Percentiles rank a stretch among this genome's conserved stretches.
phyloP scores from a whole-genome alignment of 2,113 vertebrate species.

The Semicossyphus pulcher region DNA sequence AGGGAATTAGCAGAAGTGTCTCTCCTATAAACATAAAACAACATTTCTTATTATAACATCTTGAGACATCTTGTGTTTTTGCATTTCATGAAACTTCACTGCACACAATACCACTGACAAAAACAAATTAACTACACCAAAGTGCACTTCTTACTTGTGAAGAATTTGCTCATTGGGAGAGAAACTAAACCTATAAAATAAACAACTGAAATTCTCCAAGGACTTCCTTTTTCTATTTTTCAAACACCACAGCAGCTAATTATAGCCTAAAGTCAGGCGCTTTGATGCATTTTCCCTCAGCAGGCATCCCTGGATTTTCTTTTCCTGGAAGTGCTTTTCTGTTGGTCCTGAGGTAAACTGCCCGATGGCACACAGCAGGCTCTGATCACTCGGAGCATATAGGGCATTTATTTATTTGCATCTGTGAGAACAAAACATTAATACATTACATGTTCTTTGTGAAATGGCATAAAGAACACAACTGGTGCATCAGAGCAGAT shows the following conservation, averaged over 20 bases:
- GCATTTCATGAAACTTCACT: background rate
- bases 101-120: background rate
- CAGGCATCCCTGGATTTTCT: constrained; percentile 73
- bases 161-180: constrained; percentile 36
- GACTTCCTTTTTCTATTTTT: constrained; percentile 75
- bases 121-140: background rate
- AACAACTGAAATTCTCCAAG: constrained; percentile 73
- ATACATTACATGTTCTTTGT: constrained; percentile 4
- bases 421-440: constrained; percentile 1
- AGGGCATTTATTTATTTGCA: constrained; percentile 44
- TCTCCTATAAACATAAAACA: no score
- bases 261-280: constrained; percentile 82
- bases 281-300: constrained; percentile 82
- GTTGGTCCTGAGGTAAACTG: constrained; percentile 78
- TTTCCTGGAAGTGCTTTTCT: constrained; percentile 81
- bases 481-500: no score
- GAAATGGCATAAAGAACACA: no score
- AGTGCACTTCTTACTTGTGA: background rate
- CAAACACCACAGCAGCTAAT: constrained; percentile 80
- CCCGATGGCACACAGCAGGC: constrained; percentile 72
- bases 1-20: no score
- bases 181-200: constrained; percentile 76
- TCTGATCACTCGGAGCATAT: constrained; percentile 66
- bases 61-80: no score
- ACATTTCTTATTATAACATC: no score